Percentiles rank a stretch among this genome's conserved stretches.
Evolutionary conservation across 2,113 vertebrate species (phyloP).

Genomic region (Thamnaconus septentrionalis): DNA sequence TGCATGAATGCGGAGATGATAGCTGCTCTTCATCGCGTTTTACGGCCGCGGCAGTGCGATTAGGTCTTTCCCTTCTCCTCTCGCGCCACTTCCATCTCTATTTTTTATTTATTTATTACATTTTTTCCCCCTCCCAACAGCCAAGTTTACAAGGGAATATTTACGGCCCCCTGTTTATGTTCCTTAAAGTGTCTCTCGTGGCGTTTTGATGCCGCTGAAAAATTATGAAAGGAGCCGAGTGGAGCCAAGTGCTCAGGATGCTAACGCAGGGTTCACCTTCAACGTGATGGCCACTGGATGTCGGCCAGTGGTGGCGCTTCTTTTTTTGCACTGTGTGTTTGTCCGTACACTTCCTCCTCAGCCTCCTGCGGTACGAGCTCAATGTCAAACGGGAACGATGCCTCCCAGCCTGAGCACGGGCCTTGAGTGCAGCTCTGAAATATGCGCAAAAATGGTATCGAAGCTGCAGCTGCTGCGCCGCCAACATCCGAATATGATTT

Average conservation of each 20-base stretch:
- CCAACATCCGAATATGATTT: slow-evolving; percentile 14
- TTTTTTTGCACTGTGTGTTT: slow-evolving; percentile 17
- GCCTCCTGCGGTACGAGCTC: slow-evolving; percentile 16
- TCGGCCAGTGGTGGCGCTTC: slow-evolving; percentile 30
- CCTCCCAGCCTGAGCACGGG: slow-evolving; percentile 10
- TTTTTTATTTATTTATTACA: too few species aligned
- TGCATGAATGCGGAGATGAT: slow-evolving; percentile 33
- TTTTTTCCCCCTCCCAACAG: neutral
- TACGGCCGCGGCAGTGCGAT: slow-evolving; percentile 41
- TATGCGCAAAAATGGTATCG: neutral
- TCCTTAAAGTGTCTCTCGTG: slow-evolving; percentile 59
- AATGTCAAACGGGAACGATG: slow-evolving; percentile 29
- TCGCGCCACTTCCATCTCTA: slow-evolving; percentile 15
- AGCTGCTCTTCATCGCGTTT: slow-evolving; percentile 40
- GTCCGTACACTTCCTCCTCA: slow-evolving; percentile 2
- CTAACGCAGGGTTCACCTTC: slow-evolving; percentile 31
- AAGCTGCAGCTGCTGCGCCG: neutral
- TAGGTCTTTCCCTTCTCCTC: slow-evolving; percentile 42
- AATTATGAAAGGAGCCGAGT: slow-evolving; percentile 62
- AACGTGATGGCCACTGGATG: slow-evolving; percentile 37
- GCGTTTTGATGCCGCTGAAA: slow-evolving; percentile 59
- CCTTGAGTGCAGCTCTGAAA: neutral
- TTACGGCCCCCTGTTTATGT: slow-evolving; percentile 65
- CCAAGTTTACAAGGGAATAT: slow-evolving; percentile 44
- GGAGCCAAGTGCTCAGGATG: slow-evolving; percentile 33